Base-by-base conservation (phyloP, 2,113 vertebrate species). In the Rhinolophus ferrumequinum region DNA sequence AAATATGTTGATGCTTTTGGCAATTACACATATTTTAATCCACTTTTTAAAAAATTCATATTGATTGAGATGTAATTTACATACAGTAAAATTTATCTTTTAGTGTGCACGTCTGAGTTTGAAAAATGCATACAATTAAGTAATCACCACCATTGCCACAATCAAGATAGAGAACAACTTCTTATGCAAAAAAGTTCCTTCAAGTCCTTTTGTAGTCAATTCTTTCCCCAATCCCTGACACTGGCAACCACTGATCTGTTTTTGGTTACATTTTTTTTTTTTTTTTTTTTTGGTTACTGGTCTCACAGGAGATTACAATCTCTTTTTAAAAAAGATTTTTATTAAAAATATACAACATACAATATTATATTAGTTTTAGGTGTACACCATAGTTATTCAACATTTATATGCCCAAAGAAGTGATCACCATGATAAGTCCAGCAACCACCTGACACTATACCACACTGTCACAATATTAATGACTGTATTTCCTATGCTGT, bases 1-100 rank as follows among this genome's bases (percentile, higher is more conserved):
- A 94, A 88, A 90, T 30, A 44, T 50, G 69, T 62, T 93, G 52
- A 83, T 67, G 54, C 67, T 97, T 97, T 96, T 72, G 62, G 93
- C 44, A 93, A 56, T 26, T 9, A 28, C 1, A 95, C 19, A 35
- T 22, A 97, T 97, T 98, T 97, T 97, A 97, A 97, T 88, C 54
- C 70, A 83, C 1, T 18, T 93, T 22, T 77, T 79, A 50, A 33
- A 26, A 87, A 80, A 87, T 54, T 54, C 22, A 77, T 64, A 64
- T 64, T 72, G 91, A 54, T 50, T 93, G 52, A 83, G 38, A 30
- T 58, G n/a, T 13, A 88, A 60, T 56, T 76, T 41, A 70, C 8
- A 90, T 6, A 92, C 30, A 47, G 24, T 81, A 54, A 85, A 60
- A 80, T 41, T 60, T 70, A 79, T 9, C 30, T 88, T 66, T 77